phyloP scores from a whole-genome alignment of 30 jellyfish, hydroid and myxozoan genomes.

The Rhopilema esculentum region DNA sequence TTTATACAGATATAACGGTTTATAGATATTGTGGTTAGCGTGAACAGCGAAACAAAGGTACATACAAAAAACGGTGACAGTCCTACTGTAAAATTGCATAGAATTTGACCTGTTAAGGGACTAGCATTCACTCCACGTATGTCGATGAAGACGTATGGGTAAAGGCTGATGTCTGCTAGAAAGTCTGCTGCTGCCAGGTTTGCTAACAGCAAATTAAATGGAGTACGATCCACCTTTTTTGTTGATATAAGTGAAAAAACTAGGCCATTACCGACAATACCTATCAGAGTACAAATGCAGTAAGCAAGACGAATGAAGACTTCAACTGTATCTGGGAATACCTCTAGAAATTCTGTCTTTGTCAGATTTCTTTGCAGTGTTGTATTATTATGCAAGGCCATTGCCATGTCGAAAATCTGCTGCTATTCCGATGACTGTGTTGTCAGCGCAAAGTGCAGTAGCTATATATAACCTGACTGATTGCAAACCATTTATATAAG shows the following conservation, averaged over 20 bases:
- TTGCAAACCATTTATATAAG: too few species aligned
- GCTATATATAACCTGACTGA: too few species aligned
- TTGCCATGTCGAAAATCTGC: not conserved
- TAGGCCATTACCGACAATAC: conserved; percentile 45
- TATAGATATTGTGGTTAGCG: conserved; percentile 46
- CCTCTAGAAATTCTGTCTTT: not conserved
- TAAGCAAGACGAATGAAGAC: conserved; percentile 7
- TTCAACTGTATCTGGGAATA: conserved; percentile 35
- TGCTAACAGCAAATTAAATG: conserved; percentile 45
- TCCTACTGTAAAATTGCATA: conserved; percentile 62
- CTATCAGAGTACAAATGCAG: conserved; percentile 13
- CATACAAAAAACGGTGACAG: conserved; percentile 30
- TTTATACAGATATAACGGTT: conserved; percentile 61
- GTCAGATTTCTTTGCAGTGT: not conserved
- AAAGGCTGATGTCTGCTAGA: conserved; percentile 34
- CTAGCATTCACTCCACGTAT: conserved; percentile 32
- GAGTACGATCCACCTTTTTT: conserved; percentile 41
- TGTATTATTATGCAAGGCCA: not conserved
- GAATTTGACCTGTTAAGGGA: not conserved
- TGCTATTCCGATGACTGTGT: too few species aligned
- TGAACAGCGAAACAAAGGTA: conserved; percentile 43
- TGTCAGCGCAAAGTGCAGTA: too few species aligned
- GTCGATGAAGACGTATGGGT: conserved; percentile 59
- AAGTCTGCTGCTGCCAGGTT: conserved; percentile 56
- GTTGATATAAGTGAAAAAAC: conserved; percentile 18